phyloP scores from a whole-genome alignment of 2,797 vertebrate genomes.

The Sphenodon punctatus region DNA sequence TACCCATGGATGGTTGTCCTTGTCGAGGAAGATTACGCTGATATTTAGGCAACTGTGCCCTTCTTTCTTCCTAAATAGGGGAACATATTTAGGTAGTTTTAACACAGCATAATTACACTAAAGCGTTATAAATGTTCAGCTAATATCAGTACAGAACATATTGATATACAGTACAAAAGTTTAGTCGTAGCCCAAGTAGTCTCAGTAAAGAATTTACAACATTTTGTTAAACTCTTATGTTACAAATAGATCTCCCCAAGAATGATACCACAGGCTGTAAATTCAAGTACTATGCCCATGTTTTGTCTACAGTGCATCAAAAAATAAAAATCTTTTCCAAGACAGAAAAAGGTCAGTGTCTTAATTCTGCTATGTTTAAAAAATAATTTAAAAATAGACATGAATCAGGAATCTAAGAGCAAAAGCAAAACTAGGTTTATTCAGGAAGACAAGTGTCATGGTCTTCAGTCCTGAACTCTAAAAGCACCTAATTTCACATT shows the following conservation, averaged over 20 bases:
- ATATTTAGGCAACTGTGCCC: conserved; percentile 94
- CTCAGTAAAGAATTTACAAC: no score
- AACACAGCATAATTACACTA: neutral
- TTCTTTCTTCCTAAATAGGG: conserved; percentile 90
- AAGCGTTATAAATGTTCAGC: neutral
- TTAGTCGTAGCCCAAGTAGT: no score
- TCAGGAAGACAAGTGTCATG: neutral
- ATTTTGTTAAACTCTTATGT: no score
- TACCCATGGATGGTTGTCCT: conserved; percentile 87
- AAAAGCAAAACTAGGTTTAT: neutral
- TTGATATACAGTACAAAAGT: no score
- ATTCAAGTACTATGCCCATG: no score
- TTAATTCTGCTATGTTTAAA: neutral
- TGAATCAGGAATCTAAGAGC: neutral
- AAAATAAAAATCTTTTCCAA: neutral
- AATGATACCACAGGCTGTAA: no score
- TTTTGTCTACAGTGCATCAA: no score
- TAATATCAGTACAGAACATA: neutral
- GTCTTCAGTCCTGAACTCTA: rapidly evolving
- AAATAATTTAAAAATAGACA: neutral
- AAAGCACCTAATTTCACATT: neutral
- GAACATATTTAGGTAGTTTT: neutral
- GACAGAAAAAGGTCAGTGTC: neutral
- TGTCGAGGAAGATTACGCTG: conserved; percentile 91
- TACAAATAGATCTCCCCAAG: neutral